Base-by-base conservation (phyloP, 2,888 invertebrate genomes). In the Xestoiulus laeticollis region DNA sequence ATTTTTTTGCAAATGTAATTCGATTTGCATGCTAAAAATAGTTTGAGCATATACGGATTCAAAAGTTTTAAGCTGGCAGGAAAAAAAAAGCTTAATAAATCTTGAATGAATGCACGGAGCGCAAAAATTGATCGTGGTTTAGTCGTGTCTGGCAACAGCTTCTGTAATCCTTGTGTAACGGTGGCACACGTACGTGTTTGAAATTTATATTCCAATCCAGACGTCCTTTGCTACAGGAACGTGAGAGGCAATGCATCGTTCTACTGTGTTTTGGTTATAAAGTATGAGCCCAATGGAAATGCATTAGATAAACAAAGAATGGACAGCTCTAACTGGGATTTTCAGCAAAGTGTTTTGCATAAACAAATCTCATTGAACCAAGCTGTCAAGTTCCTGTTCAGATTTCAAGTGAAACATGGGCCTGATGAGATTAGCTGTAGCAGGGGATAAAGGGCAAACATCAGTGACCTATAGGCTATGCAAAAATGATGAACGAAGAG, bases 21-120 rank as follows among this genome's bases (percentile, higher is more conserved):
- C 38, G 38, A 38, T 38, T 59, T 59, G 6, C 8, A 59, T n/a
- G 59, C 22, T 59, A 6, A 22, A 38, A 59, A 59, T 59, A 59
- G n/a, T 16, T 59, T n/a, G 59, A 38, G 38, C 38, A 38, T 38
- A 38, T 38, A 8, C 22, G 22, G n/a, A n/a, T 59, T 59, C 4
- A 22, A 59, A 59, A 59, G 59, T 59, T 59, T 22, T 48, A 16
- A 59, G 59, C n/a, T 22, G 1, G n/a, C 59, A 59, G n/a, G n/a
- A n/a, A n/a, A n/a, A n/a, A n/a, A 59, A 59, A 59, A 59, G 59
- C 59, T 59, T 59, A 59, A 59, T 59, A 59, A 59, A 59, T 59
- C 59, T 59, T 59, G 19, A 19, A 59, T 59, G 59, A 59, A 59
- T 59, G 59, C 22, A 59, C 22, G 22, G 22, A 8, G n/a, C 59